Percentiles rank a stretch among this genome's conserved stretches.
phyloP scores from a whole-genome alignment of 2,797 vertebrate species.

The Arnoldichthys spilopterus region DNA sequence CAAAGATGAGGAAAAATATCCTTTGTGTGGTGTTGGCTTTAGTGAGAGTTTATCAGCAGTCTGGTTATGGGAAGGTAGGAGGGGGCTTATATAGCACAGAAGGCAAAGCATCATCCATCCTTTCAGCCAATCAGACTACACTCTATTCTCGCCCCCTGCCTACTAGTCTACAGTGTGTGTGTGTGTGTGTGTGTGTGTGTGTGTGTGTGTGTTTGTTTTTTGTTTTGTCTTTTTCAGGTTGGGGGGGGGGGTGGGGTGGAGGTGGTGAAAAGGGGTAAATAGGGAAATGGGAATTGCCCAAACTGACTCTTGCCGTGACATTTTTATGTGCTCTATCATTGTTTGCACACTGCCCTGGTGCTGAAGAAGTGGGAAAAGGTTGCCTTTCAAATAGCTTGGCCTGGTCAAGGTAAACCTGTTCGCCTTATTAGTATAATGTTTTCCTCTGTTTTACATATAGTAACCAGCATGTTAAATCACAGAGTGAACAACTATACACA shows the following conservation, averaged over 20 bases:
- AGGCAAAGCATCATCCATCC: constrained; percentile 61
- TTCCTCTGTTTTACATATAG: background rate
- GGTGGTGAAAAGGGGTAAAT: constrained; percentile 21
- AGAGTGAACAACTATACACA: too few species aligned
- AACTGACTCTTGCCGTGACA: background rate
- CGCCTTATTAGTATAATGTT: background rate
- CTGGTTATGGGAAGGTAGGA: constrained; percentile 55
- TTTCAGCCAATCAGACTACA: constrained; percentile 67
- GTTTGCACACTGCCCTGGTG: constrained; percentile 15
- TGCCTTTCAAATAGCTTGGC: background rate
- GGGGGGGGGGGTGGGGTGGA: too few species aligned
- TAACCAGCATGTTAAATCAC: too few species aligned
- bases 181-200: constrained; percentile 29
- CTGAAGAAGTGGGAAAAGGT: background rate
- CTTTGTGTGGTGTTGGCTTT: constrained; percentile 49
- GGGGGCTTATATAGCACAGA: constrained; percentile 71
- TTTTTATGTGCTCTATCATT: background rate
- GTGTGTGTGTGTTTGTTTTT: constrained; percentile 30
- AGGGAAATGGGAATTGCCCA: constrained; percentile 10
- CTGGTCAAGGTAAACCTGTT: background rate
- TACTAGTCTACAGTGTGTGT: constrained; percentile 22
- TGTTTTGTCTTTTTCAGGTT: too few species aligned
- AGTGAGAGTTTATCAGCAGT: constrained; percentile 56
- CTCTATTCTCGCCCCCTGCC: constrained; percentile 1
- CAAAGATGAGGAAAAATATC: constrained; percentile 50